Conservation (phyloP, 2,113 vertebrate species). For the Vulpes ferrilata region DNA sequence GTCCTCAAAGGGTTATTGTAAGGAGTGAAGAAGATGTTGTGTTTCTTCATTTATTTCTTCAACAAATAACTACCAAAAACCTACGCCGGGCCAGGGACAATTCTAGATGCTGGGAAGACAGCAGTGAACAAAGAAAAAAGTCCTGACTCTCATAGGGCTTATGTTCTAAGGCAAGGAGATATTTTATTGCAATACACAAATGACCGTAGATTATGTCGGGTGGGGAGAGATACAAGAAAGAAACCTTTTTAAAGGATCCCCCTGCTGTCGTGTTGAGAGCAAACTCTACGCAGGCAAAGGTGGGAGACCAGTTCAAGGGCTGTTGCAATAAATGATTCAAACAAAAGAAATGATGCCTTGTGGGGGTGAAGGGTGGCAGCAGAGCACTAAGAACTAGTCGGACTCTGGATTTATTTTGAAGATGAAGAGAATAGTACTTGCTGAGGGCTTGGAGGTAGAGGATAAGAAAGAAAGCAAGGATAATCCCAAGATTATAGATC, state of each 20-base stretch:
- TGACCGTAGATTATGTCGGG: too few relatives aligned
- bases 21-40: not conserved
- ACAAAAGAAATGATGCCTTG: not conserved
- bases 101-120: not conserved
- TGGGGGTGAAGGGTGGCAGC: not conserved
- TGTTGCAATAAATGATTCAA: not conserved
- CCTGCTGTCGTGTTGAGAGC: not conserved
- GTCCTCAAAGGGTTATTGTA: not conserved
- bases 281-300: not conserved
- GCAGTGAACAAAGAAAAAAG: not conserved
- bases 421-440: not conserved
- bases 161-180: not conserved
- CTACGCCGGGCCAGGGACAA: not conserved
- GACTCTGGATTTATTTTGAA: not conserved
- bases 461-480: not conserved
- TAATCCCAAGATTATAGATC: not conserved
- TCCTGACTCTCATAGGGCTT: not conserved
- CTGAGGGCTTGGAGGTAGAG: not conserved
- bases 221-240: not conserved
- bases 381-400: not conserved
- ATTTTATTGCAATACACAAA: not conserved
- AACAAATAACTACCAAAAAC: not conserved
- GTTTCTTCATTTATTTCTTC: slow-evolving; percentile 1
- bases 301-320: not conserved
- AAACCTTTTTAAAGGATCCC: not conserved